Evolutionary conservation across 2,797 vertebrate species (phyloP).

Genomic region (Siniperca obscura): DNA sequence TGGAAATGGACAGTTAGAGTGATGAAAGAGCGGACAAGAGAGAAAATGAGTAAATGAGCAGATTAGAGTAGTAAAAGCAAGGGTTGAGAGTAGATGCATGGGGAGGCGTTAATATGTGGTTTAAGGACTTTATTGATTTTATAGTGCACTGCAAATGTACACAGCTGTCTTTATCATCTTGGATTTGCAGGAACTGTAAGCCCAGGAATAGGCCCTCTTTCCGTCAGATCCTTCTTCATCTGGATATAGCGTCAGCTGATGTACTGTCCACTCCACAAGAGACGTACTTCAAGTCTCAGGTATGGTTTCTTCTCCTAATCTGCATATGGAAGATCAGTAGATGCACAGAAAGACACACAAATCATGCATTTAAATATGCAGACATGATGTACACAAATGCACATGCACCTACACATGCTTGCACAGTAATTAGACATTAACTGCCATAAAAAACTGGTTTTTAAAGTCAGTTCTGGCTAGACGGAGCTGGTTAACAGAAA

Average conservation of each 20-base stretch:
- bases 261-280: slow-evolving; percentile 96
- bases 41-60: slow-evolving; percentile 12
- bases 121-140: slow-evolving; percentile 59
- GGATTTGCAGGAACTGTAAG: slow-evolving; percentile 92
- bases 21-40: not conserved
- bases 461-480: slow-evolving; percentile 7
- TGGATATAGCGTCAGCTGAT: slow-evolving; percentile 96
- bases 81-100: slow-evolving; percentile 28
- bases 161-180: slow-evolving; percentile 58
- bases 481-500: slow-evolving; percentile 54
- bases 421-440: slow-evolving; percentile 33
- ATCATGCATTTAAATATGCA: not conserved
- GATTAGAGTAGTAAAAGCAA: slow-evolving; percentile 17
- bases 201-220: slow-evolving; percentile 96
- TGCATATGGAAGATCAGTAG: not conserved
- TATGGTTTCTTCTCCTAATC: slow-evolving; percentile 49
- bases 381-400: not conserved
- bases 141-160: slow-evolving; percentile 45
- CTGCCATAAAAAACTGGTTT: slow-evolving; percentile 3
- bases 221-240: slow-evolving; percentile 95
- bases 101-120: slow-evolving; percentile 25
- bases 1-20: slow-evolving; percentile 21
- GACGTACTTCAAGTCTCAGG: slow-evolving; percentile 98
- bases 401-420: not conserved
- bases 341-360: not conserved